Base-by-base conservation (phyloP, 2,113 vertebrate species). In the Struthio camelus region DNA sequence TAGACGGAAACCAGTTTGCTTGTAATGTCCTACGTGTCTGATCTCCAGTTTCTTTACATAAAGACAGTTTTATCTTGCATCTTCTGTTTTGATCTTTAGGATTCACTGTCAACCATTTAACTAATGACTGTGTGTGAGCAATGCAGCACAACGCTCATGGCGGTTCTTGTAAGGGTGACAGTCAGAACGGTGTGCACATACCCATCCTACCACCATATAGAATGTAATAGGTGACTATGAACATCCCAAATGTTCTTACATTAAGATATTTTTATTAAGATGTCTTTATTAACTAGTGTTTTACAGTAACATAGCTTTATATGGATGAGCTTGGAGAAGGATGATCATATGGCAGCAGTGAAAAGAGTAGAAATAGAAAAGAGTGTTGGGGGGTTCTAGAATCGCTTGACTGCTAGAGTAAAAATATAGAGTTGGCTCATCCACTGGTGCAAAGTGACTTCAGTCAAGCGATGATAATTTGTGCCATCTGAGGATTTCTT, bases 21-120 rank as follows among this genome's bases (percentile, higher is more conserved):
- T 82, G 24, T 66, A 91, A 72, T 85, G 89, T 58, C 73, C 70
- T 84, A 30, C 82, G 44, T 81, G 89, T 93, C 80, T 90, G 76
- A 67, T 92, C 69, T 94, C 78, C 87, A 48, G 69, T 93, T 97
- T 96, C 89, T 91, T 96, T 96, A 95, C 85, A 89, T 84, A 85
- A 79, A 87, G 48, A 89, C 42, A 61, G 67, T 94, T 97, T 77
- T 92, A 79, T 77, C 38, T 93, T 92, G 64, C 83, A 65, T 97
- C 65, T 95, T 90, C 82, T 94, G 88, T 90, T 94, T 95, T 97
- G 92, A 94, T 97, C 93, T 96, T 95, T 53, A 88, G 80, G 38
- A 82, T 59, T 92, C 76, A 77, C 71, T 93, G 94, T 84, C 91
- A 94, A 28, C 42, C 53, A 53, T 85, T 93, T 53, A 92, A 44